phyloP scores from a whole-genome alignment of 35 echinoderm and acorn worm genomes.

The Strongylocentrotus purpuratus region DNA sequence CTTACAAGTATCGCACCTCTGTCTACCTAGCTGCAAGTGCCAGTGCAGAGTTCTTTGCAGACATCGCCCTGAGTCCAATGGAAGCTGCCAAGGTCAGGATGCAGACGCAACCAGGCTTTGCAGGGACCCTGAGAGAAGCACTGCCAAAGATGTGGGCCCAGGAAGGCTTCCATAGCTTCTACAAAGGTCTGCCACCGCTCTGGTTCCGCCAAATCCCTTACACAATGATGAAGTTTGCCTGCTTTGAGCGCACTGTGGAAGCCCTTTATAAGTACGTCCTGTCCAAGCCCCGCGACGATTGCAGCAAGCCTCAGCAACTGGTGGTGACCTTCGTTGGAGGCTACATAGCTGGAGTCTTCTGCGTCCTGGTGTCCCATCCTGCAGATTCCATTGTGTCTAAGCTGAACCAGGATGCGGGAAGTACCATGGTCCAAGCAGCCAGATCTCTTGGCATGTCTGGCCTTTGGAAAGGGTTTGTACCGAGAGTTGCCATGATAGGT shows the following conservation, averaged over 20 bases:
- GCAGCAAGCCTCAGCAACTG: slow-evolving; percentile 86
- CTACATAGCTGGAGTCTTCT: slow-evolving; percentile 99
- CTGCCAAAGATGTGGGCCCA: slow-evolving; percentile 73
- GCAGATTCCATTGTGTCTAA: slow-evolving; percentile 95
- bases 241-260: slow-evolving; percentile 97
- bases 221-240: slow-evolving; percentile 99
- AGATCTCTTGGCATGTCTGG: slow-evolving; percentile 86
- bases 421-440: slow-evolving; percentile 76
- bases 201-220: slow-evolving; percentile 97
- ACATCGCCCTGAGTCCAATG: slow-evolving; percentile 96
- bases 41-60: slow-evolving; percentile 94
- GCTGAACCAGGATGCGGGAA: slow-evolving; percentile 82
- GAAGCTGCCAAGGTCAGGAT: slow-evolving; percentile 91
- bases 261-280: slow-evolving; percentile 94
- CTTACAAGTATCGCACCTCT: slow-evolving; percentile 78
- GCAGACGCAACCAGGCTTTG: slow-evolving; percentile 85
- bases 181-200: slow-evolving; percentile 94
- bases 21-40: slow-evolving; percentile 83
- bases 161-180: slow-evolving; percentile 90
- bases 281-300: slow-evolving; percentile 85
- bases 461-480: slow-evolving; percentile 93
- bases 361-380: slow-evolving; percentile 92
- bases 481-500: slow-evolving; percentile 99
- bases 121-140: slow-evolving; percentile 76
- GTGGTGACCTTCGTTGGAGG: slow-evolving; percentile 92